phyloP scores from a whole-genome alignment of 1,140 invertebrate species.

The Cryptotermes secundus region DNA sequence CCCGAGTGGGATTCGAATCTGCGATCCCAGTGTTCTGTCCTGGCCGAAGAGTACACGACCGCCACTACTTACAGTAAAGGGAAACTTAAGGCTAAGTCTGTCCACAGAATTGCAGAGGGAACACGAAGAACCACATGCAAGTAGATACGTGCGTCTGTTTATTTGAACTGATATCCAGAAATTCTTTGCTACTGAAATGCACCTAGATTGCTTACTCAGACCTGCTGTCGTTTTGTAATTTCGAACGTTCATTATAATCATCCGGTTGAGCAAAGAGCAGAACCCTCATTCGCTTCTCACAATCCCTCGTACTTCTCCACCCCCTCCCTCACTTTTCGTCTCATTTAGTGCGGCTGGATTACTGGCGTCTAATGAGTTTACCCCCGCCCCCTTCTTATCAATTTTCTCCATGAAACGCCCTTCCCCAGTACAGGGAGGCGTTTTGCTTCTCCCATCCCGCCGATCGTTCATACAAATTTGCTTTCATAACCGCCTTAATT shows the following conservation, averaged over 20 bases:
- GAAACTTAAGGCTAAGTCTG: too few relatives aligned
- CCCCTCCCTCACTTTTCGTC: not conserved
- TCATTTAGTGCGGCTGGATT: not conserved
- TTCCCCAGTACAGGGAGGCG: not conserved
- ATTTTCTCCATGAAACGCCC: not conserved
- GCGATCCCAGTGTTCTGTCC: too few relatives aligned
- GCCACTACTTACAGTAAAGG: too few relatives aligned
- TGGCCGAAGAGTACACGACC: too few relatives aligned
- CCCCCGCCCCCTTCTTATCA: not conserved
- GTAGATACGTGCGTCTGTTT: not conserved
- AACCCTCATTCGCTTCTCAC: not conserved
- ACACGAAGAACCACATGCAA: not conserved
- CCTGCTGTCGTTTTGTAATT: not conserved
- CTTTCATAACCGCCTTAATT: conserved; percentile 32
- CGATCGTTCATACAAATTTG: conserved; percentile 1
- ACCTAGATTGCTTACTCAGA: not conserved
- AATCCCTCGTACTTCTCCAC: not conserved
- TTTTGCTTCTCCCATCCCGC: not conserved
- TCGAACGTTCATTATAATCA: not conserved
- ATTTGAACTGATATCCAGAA: not conserved
- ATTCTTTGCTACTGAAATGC: not conserved
- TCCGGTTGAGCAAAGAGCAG: not conserved
- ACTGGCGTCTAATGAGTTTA: not conserved
- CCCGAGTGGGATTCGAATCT: too few relatives aligned
- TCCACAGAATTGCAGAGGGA: too few relatives aligned